A percentile compares a stretch with the other conserved stretches of the same genome.
phyloP scores from a whole-genome alignment of 30 jellyfish, hydroid and myxozoan genomes.

The Morbakka virulenta region DNA sequence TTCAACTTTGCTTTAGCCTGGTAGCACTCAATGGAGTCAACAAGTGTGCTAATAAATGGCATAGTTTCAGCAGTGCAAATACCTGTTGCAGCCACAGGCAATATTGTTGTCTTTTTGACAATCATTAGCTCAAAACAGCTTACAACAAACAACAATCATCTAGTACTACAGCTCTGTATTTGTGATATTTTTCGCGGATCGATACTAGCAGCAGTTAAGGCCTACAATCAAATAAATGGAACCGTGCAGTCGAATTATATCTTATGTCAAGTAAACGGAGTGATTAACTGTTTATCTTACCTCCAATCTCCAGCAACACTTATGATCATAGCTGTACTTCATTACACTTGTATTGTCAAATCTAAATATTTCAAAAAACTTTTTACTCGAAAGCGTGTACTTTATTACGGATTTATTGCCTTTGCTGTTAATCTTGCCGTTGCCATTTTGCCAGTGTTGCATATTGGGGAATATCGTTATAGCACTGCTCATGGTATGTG shows the following conservation, averaged over 20 bases:
- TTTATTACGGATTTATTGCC: conserved; percentile 18
- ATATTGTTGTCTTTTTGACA: conserved; percentile 45
- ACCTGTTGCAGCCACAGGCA: conserved; percentile 53
- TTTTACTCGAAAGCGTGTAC: conserved; percentile 26
- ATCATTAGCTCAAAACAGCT: conserved; percentile 34
- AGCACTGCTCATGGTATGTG: conserved; percentile 85
- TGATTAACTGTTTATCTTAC: conserved; percentile 59
- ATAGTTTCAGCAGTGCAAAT: not conserved
- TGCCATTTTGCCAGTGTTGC: conserved; percentile 73
- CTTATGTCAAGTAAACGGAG: conserved; percentile 58
- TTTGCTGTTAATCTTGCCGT: conserved; percentile 30
- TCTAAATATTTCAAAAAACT: conserved; percentile 16
- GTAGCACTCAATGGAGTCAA: not conserved
- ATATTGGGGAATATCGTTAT: conserved; percentile 69
- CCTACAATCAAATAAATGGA: conserved; percentile 37
- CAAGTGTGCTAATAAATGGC: not conserved
- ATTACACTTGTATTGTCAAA: conserved; percentile 54
- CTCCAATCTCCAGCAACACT: conserved; percentile 59
- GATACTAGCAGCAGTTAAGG: conserved; percentile 37
- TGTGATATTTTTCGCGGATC: conserved; percentile 71
- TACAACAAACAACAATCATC: conserved; percentile 63
- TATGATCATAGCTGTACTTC: conserved; percentile 70
- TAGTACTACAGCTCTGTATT: conserved; percentile 57
- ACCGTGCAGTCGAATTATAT: conserved; percentile 22
- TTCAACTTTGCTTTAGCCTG: too few species aligned